phyloP scores from a whole-genome alignment of 37 sponge, comb jelly and placozoan species.

The Halichondria panicea region DNA sequence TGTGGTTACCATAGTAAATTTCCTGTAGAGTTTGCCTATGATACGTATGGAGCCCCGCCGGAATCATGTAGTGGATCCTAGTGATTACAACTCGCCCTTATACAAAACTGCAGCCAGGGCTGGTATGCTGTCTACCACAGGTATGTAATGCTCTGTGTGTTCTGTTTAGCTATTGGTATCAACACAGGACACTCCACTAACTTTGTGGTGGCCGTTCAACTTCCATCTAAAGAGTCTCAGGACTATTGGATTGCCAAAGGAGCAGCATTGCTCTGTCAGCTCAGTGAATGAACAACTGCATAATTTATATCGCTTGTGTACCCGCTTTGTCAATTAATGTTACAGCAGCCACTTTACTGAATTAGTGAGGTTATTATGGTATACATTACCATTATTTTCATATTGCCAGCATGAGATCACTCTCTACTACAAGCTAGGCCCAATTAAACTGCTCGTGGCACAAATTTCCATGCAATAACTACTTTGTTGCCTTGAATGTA shows the following conservation, averaged over 20 bases:
- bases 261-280: slow-evolving; percentile 94
- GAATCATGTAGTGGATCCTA: slow-evolving; percentile 60
- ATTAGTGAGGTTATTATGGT: too few relatives aligned
- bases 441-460: too few relatives aligned
- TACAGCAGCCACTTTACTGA: too few relatives aligned
- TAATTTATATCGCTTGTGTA: too few relatives aligned
- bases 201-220: slow-evolving; percentile 92
- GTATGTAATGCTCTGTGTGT: slow-evolving; percentile 11
- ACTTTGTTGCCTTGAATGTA: too few relatives aligned
- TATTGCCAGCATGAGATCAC: too few relatives aligned
- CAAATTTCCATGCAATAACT: too few relatives aligned
- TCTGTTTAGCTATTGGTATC: too few relatives aligned
- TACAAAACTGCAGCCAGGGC: slow-evolving; percentile 91
- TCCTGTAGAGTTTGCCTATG: slow-evolving; percentile 66
- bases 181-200: slow-evolving; percentile 95
- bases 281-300: slow-evolving; percentile 73
- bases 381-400: too few relatives aligned
- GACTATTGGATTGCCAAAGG: slow-evolving; percentile 96
- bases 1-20: not conserved
- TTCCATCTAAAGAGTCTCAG: slow-evolving; percentile 82
- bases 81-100: slow-evolving; percentile 72
- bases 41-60: slow-evolving; percentile 90
- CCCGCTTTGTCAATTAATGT: too few relatives aligned
- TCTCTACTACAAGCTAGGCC: too few relatives aligned
- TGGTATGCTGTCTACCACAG: slow-evolving; percentile 93